phyloP scores from a whole-genome alignment of 2,797 vertebrate genomes.

The Esox masquinongy region DNA sequence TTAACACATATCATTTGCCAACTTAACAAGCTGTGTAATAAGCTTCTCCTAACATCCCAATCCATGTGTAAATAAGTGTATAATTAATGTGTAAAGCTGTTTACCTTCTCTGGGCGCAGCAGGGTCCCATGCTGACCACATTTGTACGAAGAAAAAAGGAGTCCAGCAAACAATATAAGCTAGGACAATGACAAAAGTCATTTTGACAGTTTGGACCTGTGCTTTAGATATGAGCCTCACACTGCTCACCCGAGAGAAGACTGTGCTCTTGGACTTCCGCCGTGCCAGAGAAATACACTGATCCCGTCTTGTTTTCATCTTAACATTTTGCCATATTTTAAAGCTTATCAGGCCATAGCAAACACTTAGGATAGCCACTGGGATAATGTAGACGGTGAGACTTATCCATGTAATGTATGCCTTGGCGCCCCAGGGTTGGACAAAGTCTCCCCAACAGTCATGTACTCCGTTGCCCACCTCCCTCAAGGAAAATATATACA shows the following conservation, averaged over 20 bases:
- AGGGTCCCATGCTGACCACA: slow-evolving; percentile 98
- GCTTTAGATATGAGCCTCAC: slow-evolving; percentile 94
- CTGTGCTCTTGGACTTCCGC: slow-evolving; percentile 52
- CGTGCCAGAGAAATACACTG: slow-evolving; percentile 65
- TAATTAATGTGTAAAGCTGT: neutral
- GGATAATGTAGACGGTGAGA: slow-evolving; percentile 91
- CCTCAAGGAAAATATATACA: slow-evolving; percentile 90
- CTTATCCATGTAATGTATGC: slow-evolving; percentile 98
- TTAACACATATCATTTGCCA: neutral
- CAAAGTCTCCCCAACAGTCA: slow-evolving; percentile 95
- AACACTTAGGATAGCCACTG: slow-evolving; percentile 85
- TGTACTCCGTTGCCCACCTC: slow-evolving; percentile 88
- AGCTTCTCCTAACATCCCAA: neutral
- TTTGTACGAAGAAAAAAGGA: slow-evolving; percentile 97
- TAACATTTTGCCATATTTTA: slow-evolving; percentile 97
- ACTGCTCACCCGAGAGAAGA: slow-evolving; percentile 89
- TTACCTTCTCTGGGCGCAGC: slow-evolving; percentile 93
- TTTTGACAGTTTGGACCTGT: slow-evolving; percentile 96
- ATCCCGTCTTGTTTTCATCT: slow-evolving; percentile 83
- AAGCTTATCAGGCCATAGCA: slow-evolving; percentile 96
- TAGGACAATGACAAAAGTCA: slow-evolving; percentile 96
- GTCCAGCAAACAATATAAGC: slow-evolving; percentile 98
- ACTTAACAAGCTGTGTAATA: neutral
- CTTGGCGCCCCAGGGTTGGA: slow-evolving; percentile 92
- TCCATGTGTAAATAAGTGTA: neutral